Percentiles rank a stretch among this genome's conserved stretches.
phyloP scores from a whole-genome alignment of 2,113 vertebrate species.

The Xiphophorus couchianus region DNA sequence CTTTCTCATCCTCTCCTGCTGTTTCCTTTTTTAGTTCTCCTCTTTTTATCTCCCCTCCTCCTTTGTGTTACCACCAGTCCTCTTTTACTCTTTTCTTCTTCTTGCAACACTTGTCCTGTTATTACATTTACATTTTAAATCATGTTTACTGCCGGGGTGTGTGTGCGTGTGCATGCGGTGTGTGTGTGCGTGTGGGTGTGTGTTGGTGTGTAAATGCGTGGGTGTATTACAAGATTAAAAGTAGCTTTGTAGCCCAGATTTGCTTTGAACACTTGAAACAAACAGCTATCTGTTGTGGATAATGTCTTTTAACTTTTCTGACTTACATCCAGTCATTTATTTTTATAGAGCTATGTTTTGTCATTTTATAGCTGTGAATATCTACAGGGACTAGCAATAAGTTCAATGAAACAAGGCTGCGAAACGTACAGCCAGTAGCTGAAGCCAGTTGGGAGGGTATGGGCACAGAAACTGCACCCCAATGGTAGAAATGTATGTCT shows the following conservation, averaged over 20 bases:
- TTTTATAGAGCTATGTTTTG: slow-evolving; percentile 37
- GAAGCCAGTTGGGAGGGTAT: slow-evolving; percentile 16
- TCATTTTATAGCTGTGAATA: slow-evolving; percentile 42
- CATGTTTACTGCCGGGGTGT: slow-evolving; percentile 42
- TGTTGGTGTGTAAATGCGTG: slow-evolving; percentile 1
- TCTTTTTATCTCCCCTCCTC: slow-evolving; percentile 6
- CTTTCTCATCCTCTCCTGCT: slow-evolving; percentile 9
- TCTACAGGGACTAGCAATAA: slow-evolving; percentile 32
- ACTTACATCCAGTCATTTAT: slow-evolving; percentile 48
- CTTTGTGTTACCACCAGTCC: slow-evolving; percentile 4
- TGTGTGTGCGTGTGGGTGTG: slow-evolving; percentile 6
- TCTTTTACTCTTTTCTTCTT: slow-evolving; percentile 14
- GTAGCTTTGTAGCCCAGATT: slow-evolving; percentile 50
- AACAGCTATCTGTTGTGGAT: slow-evolving; percentile 55
- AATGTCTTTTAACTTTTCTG: slow-evolving; percentile 54
- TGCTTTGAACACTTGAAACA: slow-evolving; percentile 53
- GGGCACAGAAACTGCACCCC: slow-evolving; percentile 15
- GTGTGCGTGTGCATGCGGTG: background rate
- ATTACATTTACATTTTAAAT: slow-evolving; percentile 69
- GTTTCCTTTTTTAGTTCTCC: slow-evolving; percentile 1
- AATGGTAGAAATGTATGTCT: slow-evolving; percentile 13
- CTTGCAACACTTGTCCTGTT: slow-evolving; percentile 48
- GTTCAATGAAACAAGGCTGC: slow-evolving; percentile 17
- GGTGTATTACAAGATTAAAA: slow-evolving; percentile 56
- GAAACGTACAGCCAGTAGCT: slow-evolving; percentile 21